A percentile compares a stretch with the other conserved stretches of the same genome.
Conservation (phyloP, 92 coral and sea anemone species). For the Epizoanthus scotinus region DNA sequence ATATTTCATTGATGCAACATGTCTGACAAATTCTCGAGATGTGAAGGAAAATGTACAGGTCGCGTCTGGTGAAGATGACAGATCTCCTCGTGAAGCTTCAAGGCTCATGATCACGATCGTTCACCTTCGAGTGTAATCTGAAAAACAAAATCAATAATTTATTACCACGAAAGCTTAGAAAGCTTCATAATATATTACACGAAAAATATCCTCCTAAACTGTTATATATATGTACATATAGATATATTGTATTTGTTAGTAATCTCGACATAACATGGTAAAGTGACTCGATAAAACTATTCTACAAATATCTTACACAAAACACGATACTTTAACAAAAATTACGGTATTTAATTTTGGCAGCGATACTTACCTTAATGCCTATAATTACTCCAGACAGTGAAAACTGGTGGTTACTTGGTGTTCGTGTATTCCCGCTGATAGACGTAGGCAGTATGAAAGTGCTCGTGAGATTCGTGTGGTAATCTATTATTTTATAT, state of each 20-base stretch:
- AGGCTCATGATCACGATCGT: neutral
- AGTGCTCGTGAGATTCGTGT: slow-evolving; percentile 12
- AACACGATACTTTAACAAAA: neutral
- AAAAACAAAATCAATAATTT: neutral
- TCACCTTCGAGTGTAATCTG: slow-evolving; percentile 9
- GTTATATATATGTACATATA: neutral
- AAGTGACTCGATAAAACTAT: neutral
- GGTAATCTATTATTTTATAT: slow-evolving; percentile 30
- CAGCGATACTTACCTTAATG: slow-evolving; percentile 4
- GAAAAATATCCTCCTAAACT: neutral
- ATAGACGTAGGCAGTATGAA: slow-evolving; percentile 18
- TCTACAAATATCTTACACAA: neutral
- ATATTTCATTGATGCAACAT: slow-evolving; percentile 41
- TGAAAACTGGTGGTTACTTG: neutral
- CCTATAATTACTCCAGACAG: neutral
- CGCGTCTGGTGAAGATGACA: slow-evolving; percentile 15
- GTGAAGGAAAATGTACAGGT: slow-evolving; percentile 32
- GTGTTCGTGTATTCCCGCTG: slow-evolving; percentile 35
- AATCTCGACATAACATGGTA: slow-evolving; percentile 26
- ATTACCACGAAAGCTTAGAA: neutral
- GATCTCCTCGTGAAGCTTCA: slow-evolving; percentile 13
- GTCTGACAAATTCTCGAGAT: slow-evolving; percentile 29
- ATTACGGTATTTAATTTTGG: neutral
- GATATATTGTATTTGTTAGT: neutral
- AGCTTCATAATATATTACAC: neutral